These are phyloP conservation scores for Enteromius unitaeniatus DNA, from an alignment of 2,797 vertebrate species.

Conservation along the genomic window DNA sequence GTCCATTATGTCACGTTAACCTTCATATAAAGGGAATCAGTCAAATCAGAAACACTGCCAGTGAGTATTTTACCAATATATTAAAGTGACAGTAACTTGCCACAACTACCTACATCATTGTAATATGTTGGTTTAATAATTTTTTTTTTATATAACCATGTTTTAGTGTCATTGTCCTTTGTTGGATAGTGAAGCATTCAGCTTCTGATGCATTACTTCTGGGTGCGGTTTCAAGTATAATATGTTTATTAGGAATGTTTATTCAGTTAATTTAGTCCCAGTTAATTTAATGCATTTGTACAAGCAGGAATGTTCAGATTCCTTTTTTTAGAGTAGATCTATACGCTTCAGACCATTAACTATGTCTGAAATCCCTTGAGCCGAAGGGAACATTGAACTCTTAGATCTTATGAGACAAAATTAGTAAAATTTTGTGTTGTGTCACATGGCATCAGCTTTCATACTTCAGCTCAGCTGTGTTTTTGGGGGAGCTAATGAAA, in stretches of 20 bases:
- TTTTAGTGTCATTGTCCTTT: neutral
- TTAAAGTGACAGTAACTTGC: neutral
- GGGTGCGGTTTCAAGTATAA: neutral
- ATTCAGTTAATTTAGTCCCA: slow-evolving; percentile 1
- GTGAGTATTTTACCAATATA: neutral
- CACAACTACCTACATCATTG: no score
- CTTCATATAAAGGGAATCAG: neutral
- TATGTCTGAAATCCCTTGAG: slow-evolving; percentile 20
- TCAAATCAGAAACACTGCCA: slow-evolving; percentile 5
- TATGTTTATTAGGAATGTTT: neutral
- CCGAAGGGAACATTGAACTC: slow-evolving; percentile 19
- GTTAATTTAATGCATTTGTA: neutral
- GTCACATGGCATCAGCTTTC: neutral
- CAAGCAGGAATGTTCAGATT: slow-evolving; percentile 36
- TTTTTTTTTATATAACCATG: neutral
- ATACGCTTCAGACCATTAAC: slow-evolving; percentile 27
- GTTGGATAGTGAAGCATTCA: neutral
- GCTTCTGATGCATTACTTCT: neutral
- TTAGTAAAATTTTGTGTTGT: slow-evolving; percentile 7
- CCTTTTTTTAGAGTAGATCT: slow-evolving; percentile 6
- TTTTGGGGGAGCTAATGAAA: neutral
- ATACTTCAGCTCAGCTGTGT: neutral
- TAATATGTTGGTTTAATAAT: neutral
- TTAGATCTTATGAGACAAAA: slow-evolving; percentile 30
- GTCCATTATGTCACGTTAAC: slow-evolving; percentile 48